Base-by-base conservation (phyloP, 2,113 vertebrate species). In the Xenotilapia caudafasciata region DNA sequence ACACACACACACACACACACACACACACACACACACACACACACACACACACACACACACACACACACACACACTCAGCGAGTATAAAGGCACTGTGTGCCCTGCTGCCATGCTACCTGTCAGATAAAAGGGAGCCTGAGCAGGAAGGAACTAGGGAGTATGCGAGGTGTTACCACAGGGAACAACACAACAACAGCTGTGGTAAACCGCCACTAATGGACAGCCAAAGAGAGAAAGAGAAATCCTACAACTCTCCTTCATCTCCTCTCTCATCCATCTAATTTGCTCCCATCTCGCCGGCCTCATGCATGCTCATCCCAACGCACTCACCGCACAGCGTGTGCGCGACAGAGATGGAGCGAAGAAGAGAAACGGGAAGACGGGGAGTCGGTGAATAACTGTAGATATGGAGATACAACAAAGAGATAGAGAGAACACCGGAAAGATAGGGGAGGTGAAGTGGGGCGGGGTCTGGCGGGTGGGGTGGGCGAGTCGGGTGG, bases 51-150 rank as follows among this genome's bases (percentile, higher is more conserved):
- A 89, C 84, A 86, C 91, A 85, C 87, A 58, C 85, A 55, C 53
- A 65, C 85, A 85, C 90, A 83, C 86, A 54, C 40, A 17, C 38
- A 68, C 38, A 47, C 14, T 7, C 68, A 10, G 65, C 3, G 9
- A 77, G 15, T 35, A 60, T 58, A 54, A 79, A 79, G 28, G 9
- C 80, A 86, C 12, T 6, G 80, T 6, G 62, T 9, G 86, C 62
- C 90, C 75, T 83, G 85, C 88, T 89, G 86, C 91, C 91, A 90
- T 82, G 86, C 58, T 91, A 89, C 91, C 92, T 95, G 92, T 93
- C 94, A 95, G 95, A 96, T 95, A 92, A 96, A 95, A 95, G 94
- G 89, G 80, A 89, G 85, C 89, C 92, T 92, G 86, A 92, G 86
- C 92, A 93, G 89, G 94, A 95, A 94, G 89, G 91, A 89, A 88